These are phyloP conservation scores for Platysteira castanea DNA, from an alignment of 2,113 vertebrate genomes.

Conservation along the genomic window DNA sequence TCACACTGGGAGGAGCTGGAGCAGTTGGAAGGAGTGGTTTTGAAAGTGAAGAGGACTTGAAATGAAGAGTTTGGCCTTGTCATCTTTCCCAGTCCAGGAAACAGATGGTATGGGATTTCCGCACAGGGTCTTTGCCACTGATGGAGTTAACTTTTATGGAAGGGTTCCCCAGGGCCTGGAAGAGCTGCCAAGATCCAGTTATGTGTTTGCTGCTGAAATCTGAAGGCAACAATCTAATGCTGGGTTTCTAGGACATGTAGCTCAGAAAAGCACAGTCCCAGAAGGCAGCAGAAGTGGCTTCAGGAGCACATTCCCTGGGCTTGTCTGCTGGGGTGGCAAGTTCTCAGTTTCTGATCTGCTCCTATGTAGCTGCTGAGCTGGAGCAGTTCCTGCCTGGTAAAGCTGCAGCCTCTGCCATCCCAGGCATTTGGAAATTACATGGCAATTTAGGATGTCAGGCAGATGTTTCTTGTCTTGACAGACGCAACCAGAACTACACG, in stretches of 20 bases:
- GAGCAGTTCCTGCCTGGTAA: background rate
- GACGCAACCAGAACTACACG: slow-evolving; percentile 94
- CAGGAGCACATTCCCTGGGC: background rate
- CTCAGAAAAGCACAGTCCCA: background rate
- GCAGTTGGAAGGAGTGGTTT: background rate
- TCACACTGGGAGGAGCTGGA: background rate
- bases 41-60: background rate
- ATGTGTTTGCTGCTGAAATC: background rate
- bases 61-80: background rate
- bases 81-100: background rate
- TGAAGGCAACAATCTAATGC: background rate
- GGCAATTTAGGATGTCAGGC: background rate
- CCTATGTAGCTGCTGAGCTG: background rate
- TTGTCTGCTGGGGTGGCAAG: background rate
- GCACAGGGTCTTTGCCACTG: background rate
- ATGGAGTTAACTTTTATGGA: background rate
- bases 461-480: slow-evolving; percentile 64
- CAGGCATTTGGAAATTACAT: background rate
- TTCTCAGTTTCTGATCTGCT: background rate
- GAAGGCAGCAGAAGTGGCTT: background rate
- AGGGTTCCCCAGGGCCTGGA: background rate
- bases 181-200: background rate
- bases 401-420: background rate
- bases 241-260: background rate
- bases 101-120: background rate